Evolutionary conservation across 2,113 vertebrate genomes (phyloP).

Genomic region (Asarcornis scutulata): DNA sequence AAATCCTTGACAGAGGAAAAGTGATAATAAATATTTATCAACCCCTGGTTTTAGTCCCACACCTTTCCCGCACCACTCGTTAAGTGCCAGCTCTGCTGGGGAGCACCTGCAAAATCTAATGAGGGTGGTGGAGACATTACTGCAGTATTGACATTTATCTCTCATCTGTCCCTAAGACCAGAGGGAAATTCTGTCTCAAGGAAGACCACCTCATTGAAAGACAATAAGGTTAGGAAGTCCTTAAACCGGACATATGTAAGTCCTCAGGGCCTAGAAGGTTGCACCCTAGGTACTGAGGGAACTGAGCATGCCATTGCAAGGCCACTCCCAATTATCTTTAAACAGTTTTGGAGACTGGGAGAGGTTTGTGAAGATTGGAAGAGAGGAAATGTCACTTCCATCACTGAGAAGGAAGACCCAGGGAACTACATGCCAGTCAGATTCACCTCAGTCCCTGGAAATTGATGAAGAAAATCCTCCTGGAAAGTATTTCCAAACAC

Average conservation of each 20-base stretch:
- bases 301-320: neutral
- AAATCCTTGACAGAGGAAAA: neutral
- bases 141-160: neutral
- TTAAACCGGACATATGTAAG: neutral
- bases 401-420: neutral
- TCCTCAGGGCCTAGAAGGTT: neutral
- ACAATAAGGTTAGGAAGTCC: neutral
- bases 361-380: neutral
- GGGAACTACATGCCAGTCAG: neutral
- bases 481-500: neutral
- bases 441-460: neutral
- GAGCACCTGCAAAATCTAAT: neutral
- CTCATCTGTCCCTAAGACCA: neutral
- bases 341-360: neutral
- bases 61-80: neutral
- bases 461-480: neutral
- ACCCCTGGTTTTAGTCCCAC: neutral
- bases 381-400: neutral
- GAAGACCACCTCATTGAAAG: neutral
- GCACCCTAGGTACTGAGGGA: neutral
- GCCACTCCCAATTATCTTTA: neutral
- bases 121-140: neutral
- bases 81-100: neutral
- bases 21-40: neutral
- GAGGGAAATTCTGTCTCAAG: neutral